These are phyloP conservation scores for Oreonectes daqikongensis DNA, from an alignment of 2,797 vertebrate genomes.

Conservation along the genomic window DNA sequence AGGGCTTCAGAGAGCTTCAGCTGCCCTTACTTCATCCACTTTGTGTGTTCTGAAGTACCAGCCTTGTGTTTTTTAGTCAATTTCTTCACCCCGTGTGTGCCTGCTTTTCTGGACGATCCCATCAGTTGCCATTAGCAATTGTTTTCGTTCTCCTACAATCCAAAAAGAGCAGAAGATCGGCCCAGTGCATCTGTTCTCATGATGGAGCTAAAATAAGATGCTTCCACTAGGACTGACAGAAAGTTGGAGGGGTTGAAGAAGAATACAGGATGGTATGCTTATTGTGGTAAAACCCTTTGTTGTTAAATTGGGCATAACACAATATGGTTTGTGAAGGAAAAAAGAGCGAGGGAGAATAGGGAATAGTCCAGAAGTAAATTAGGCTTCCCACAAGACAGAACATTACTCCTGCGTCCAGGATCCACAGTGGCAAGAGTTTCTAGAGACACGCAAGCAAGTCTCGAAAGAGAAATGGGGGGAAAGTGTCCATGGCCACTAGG, in stretches of 20 bases:
- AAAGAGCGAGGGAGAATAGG: constrained; percentile 51
- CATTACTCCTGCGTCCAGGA: constrained; percentile 50
- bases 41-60: background rate
- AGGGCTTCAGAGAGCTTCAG: background rate
- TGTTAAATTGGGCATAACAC: constrained; percentile 53
- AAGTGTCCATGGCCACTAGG: constrained; percentile 55
- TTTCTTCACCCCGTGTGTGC: constrained; percentile 6
- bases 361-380: constrained; percentile 70
- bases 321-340: constrained; percentile 57
- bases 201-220: constrained; percentile 44
- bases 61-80: background rate
- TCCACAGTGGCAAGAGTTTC: constrained; percentile 55
- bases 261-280: constrained; percentile 7
- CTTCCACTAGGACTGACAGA: constrained; percentile 33
- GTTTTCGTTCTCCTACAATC: constrained; percentile 35
- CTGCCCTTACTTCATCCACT: background rate
- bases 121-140: constrained; percentile 37
- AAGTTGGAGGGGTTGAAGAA: constrained; percentile 33
- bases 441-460: constrained; percentile 60
- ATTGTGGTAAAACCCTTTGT: constrained; percentile 46
- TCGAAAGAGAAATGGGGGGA: constrained; percentile 41
- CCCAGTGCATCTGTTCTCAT: constrained; percentile 32
- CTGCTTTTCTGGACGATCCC: constrained; percentile 34
- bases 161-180: constrained; percentile 27
- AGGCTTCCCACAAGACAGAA: constrained; percentile 56